Base-by-base conservation (phyloP, 2,888 invertebrate genomes). In the Drosophila sordidapex region DNA sequence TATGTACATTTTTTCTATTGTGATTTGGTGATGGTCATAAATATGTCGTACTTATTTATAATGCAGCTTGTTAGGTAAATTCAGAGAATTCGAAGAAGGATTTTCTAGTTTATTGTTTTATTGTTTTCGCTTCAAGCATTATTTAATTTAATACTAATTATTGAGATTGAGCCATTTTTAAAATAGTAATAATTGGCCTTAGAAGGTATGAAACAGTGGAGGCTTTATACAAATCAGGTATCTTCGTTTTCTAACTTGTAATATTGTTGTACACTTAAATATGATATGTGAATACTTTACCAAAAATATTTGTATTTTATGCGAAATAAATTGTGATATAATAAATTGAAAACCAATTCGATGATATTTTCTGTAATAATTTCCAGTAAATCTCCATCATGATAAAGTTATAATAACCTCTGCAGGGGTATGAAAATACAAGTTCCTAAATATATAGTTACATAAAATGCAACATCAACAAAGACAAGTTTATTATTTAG, bases 321-420 rank as follows among this genome's bases (percentile, higher is more conserved):
- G 38, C 38, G 51, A 72, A 76, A 76, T 65, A 58, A 67, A 78
- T 76, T 78, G 78, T 78, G 78, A 78, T 78, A 78, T 49, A 65
- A 66, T 59, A 54, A 80, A 57, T 29, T 49, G 35, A 57, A 58
- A 15, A 54, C 6, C 7, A 52, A 49, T 18, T 49, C 27, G 5
- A 25, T 25, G 8, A 0, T 18, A 27, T 49, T 49, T 1, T 49
- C 27, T 18, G 5, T 18, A 27, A 15, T 46, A 8, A 25, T 46
- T 15, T 49, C 10, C 49, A 27, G 27, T 15, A 49, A 18, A 18
- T 49, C 15, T 25, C 13, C 21, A 25, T 4, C 15, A 25, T 8
- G 25, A 46, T 8, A 46, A 46, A 8, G 25, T 46, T 8, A 25
- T 25, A 25, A 25, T 46, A 25, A 46, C 6, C 4, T 46, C 15